Conservation (phyloP, 2,797 vertebrate genomes). For the Echiichthys vipera region DNA sequence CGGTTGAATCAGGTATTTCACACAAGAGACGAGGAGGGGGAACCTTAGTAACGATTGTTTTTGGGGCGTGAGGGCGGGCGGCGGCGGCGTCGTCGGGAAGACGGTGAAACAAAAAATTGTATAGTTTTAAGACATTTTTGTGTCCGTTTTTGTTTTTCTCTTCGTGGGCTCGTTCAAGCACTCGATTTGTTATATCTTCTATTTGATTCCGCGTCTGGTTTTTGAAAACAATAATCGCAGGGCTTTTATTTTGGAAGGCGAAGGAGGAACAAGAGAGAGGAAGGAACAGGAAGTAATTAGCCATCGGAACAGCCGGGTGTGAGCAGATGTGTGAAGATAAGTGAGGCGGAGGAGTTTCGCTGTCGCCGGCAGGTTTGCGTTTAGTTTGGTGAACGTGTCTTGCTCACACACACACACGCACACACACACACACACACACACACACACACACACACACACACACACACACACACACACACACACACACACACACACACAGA, state of each 20-base stretch:
- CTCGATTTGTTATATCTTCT: constrained; percentile 75
- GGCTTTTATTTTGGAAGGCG: constrained; percentile 56
- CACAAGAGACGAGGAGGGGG: constrained; percentile 47
- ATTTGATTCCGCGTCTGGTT: constrained; percentile 75
- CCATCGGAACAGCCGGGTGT: constrained; percentile 63
- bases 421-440: background rate
- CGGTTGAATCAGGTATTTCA: constrained; percentile 80
- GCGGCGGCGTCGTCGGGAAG: constrained; percentile 4
- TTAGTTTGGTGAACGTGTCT: constrained; percentile 41
- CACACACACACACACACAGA: background rate
- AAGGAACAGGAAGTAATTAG: constrained; percentile 46
- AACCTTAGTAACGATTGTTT: constrained; percentile 65
- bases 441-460: constrained; percentile 20
- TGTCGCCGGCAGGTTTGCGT: constrained; percentile 71
- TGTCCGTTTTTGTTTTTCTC: constrained; percentile 53
- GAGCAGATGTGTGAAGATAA: constrained; percentile 57
- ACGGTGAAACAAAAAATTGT: constrained; percentile 69
- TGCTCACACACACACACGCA: constrained; percentile 35
- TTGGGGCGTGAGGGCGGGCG: background rate
- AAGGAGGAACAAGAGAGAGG: constrained; percentile 28
- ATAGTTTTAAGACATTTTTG: constrained; percentile 69
- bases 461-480: background rate
- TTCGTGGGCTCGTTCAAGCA: constrained; percentile 68
- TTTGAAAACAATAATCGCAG: constrained; percentile 49
- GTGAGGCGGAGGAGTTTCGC: constrained; percentile 43